These are phyloP conservation scores for Proteles cristata DNA, from an alignment of 2,113 vertebrate species.

Conservation along the genomic window DNA sequence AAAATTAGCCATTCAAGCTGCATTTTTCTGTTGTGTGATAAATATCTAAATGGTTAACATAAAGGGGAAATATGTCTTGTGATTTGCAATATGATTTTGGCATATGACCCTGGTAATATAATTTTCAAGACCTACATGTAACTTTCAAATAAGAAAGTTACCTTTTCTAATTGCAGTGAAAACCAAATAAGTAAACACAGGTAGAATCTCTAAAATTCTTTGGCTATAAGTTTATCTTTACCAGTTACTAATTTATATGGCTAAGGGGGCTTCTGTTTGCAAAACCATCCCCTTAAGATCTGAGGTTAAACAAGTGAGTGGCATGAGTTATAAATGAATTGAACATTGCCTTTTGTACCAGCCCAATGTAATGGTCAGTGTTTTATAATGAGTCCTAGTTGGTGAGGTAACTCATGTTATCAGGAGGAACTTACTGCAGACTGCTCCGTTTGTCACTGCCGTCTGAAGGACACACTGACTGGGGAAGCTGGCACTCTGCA, in stretches of 20 bases:
- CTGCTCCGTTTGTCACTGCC: constrained; percentile 82
- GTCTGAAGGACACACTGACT: constrained; percentile 78
- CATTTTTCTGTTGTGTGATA: constrained; percentile 75
- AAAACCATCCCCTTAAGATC: constrained; percentile 65
- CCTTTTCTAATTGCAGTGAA: constrained; percentile 59
- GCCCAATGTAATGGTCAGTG: constrained; percentile 44
- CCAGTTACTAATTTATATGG: constrained; percentile 66
- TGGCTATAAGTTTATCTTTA: constrained; percentile 51
- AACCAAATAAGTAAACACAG: not conserved
- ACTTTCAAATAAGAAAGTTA: constrained; percentile 49
- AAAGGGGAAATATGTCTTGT: constrained; percentile 73
- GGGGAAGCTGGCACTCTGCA: constrained; percentile 59
- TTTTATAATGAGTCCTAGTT: constrained; percentile 75
- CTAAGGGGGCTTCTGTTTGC: constrained; percentile 56
- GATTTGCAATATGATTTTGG: constrained; percentile 74
- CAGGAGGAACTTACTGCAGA: constrained; percentile 63
- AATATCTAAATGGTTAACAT: constrained; percentile 65
- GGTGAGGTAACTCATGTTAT: constrained; percentile 79
- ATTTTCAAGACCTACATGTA: constrained; percentile 26
- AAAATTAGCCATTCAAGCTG: constrained; percentile 78
- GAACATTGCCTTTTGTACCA: constrained; percentile 45
- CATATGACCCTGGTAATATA: constrained; percentile 67
- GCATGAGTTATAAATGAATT: constrained; percentile 61
- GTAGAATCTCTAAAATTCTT: constrained; percentile 18
- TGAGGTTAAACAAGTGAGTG: constrained; percentile 55